phyloP scores from a whole-genome alignment of 2,888 invertebrate genomes.

The Acrocera orbiculus region DNA sequence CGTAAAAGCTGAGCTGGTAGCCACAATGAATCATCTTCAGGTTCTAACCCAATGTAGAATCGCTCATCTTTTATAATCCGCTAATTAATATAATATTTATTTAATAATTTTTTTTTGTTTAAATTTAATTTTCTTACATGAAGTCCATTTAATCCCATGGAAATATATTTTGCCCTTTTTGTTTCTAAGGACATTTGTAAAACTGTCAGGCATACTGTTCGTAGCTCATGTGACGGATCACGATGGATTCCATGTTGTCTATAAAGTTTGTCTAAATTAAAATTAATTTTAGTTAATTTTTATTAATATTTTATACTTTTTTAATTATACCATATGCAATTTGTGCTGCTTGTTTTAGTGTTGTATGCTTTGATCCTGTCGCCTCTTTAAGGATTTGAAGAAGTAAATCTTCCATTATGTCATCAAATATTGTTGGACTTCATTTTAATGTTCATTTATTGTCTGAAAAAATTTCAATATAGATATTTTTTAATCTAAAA shows the following conservation, averaged over 20 bases:
- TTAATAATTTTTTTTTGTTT: not conserved
- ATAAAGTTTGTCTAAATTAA: conserved; percentile 51
- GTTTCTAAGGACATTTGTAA: conserved; percentile 77
- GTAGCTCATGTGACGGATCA: conserved; percentile 65
- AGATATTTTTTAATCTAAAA: too few relatives aligned
- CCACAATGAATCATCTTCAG: conserved; percentile 85
- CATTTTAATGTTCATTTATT: too few relatives aligned
- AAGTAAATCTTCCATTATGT: conserved; percentile 86
- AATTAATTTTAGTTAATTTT: conserved; percentile 2
- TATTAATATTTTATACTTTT: not conserved
- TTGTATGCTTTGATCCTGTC: conserved; percentile 51
- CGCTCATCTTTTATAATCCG: conserved; percentile 80
- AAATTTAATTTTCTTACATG: conserved; percentile 46
- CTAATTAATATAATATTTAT: too few relatives aligned
- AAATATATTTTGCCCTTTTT: conserved; percentile 66
- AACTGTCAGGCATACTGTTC: conserved; percentile 68
- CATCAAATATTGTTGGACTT: too few relatives aligned
- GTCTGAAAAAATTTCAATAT: too few relatives aligned
- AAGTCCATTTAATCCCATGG: conserved; percentile 69
- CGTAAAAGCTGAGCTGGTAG: conserved; percentile 78
- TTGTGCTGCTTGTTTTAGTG: conserved; percentile 65
- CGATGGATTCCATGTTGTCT: conserved; percentile 60
- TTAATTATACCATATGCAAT: conserved; percentile 56
- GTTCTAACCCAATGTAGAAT: conserved; percentile 77
- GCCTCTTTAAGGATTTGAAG: conserved; percentile 73